These are phyloP conservation scores for Metaphire vulgaris DNA, from an alignment of 1,140 invertebrate species.

Conservation along the genomic window DNA sequence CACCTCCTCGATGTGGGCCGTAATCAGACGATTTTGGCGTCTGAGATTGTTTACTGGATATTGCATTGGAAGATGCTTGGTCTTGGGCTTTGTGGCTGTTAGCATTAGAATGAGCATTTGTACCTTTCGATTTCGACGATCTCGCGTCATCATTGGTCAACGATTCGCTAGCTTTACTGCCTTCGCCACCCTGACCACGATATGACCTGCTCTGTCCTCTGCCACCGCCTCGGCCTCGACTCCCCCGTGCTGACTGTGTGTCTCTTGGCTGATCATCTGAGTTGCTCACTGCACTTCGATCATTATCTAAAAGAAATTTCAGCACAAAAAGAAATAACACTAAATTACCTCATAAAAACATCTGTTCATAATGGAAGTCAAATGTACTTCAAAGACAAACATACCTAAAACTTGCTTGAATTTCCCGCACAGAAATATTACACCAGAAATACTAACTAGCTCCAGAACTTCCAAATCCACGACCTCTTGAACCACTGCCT, in stretches of 20 bases:
- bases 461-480: no score
- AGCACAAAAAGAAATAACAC: not conserved
- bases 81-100: not conserved
- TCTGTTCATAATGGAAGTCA: not conserved
- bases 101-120: not conserved
- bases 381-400: not conserved
- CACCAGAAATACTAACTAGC: no score
- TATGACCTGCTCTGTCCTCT: not conserved
- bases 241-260: not conserved
- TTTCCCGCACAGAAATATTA: not conserved
- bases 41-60: not conserved
- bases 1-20: not conserved
- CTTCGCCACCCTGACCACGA: not conserved
- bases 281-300: not conserved
- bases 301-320: not conserved
- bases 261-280: not conserved
- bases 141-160: no score
- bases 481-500: no score
- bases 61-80: not conserved
- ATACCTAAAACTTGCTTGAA: not conserved
- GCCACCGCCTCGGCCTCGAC: not conserved
- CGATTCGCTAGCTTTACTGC: not conserved
- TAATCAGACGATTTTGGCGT: not conserved
- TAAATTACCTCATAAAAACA: not conserved
- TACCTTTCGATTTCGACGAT: not conserved